Evolutionary conservation across 2,113 vertebrate species (phyloP).

Genomic region (Seriola rivoliana): DNA sequence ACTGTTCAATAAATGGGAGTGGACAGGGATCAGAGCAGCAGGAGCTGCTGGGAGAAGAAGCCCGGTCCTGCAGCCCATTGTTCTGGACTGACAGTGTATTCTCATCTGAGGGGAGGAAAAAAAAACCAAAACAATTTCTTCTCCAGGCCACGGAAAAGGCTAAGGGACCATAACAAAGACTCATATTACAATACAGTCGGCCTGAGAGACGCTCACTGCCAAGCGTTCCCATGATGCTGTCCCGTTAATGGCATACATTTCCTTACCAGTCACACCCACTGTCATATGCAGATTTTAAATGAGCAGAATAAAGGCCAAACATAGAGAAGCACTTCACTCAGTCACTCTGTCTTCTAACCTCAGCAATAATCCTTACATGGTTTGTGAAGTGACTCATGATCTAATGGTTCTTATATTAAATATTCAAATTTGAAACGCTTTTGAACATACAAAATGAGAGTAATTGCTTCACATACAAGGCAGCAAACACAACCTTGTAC

Average conservation of each 20-base stretch:
- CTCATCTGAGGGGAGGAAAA: slow-evolving; percentile 17
- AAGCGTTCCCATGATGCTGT: slow-evolving; percentile 55
- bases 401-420: slow-evolving; percentile 50
- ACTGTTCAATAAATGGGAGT: slow-evolving; percentile 68
- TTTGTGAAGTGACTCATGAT: slow-evolving; percentile 47
- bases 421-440: slow-evolving; percentile 47
- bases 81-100: slow-evolving; percentile 67
- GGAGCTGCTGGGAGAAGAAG: slow-evolving; percentile 51
- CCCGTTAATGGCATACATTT: slow-evolving; percentile 18
- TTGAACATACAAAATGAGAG: slow-evolving; percentile 22
- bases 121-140: slow-evolving; percentile 30
- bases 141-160: slow-evolving; percentile 25
- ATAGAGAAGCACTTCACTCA: background rate
- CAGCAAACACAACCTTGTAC: slow-evolving; percentile 16
- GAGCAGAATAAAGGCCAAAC: background rate
- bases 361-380: slow-evolving; percentile 21
- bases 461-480: slow-evolving; percentile 25
- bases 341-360: slow-evolving; percentile 5
- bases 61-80: slow-evolving; percentile 54
- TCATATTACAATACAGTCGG: slow-evolving; percentile 53
- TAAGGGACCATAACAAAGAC: slow-evolving; percentile 64
- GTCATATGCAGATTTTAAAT: slow-evolving; percentile 13
- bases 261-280: slow-evolving; percentile 15
- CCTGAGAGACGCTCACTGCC: slow-evolving; percentile 30
- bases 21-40: slow-evolving; percentile 60